phyloP scores from a whole-genome alignment of 1,140 invertebrate species.

The Batillaria attramentaria region DNA sequence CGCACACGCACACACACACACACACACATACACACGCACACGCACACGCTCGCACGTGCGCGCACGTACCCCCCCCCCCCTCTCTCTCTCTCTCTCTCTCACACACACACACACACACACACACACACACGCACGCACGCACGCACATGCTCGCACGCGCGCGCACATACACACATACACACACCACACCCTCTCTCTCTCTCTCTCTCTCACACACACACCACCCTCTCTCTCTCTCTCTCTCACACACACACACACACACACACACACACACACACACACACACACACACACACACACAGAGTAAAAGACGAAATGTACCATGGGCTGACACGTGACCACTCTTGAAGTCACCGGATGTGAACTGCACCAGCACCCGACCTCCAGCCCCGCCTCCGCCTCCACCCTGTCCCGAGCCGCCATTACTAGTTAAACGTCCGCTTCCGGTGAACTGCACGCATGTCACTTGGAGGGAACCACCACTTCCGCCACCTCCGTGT shows the following conservation, averaged over 20 bases:
- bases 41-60: background rate
- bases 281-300: background rate
- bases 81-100: no score
- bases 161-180: background rate
- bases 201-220: background rate
- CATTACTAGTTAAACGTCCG: constrained; percentile 48
- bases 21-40: background rate
- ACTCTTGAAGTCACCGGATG: constrained; percentile 49
- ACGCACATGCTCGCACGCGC: background rate
- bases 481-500: constrained; percentile 56
- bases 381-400: constrained; percentile 60
- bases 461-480: constrained; percentile 55
- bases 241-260: background rate
- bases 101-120: background rate
- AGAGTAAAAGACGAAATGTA: constrained; percentile 18
- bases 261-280: background rate
- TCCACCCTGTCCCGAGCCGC: constrained; percentile 41
- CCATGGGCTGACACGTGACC: constrained; percentile 53
- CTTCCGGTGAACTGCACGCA: constrained; percentile 41
- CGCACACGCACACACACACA: background rate
- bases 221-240: no score
- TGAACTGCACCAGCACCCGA: constrained; percentile 45
- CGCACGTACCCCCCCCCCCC: no score
- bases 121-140: background rate
- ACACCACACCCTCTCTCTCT: background rate